Evolutionary conservation across 2,113 vertebrate genomes (phyloP).

Genomic region (Pygoscelis adeliae): DNA sequence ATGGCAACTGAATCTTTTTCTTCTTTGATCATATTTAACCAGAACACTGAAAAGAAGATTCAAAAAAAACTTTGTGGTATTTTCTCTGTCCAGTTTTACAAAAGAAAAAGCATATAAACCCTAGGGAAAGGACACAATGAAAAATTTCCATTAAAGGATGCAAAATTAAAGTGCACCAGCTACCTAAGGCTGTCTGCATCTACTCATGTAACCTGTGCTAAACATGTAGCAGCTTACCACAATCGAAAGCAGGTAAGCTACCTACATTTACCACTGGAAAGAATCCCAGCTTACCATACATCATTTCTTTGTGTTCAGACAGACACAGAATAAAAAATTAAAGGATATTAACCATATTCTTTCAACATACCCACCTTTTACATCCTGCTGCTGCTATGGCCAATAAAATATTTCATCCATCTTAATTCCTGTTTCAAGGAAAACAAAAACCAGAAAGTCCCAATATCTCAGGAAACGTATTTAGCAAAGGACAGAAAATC

Average conservation of each 20-base stretch:
- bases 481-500: not conserved
- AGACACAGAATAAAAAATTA: not conserved
- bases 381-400: not conserved
- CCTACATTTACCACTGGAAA: not conserved
- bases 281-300: not conserved
- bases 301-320: not conserved
- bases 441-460: not conserved
- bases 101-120: not conserved
- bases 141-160: not conserved
- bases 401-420: not conserved
- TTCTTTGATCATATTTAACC: not conserved
- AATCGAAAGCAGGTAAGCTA: not conserved
- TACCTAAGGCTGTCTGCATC: not conserved
- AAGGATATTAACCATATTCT: not conserved
- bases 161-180: not conserved
- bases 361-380: constrained; percentile 4
- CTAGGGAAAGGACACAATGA: not conserved
- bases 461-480: not conserved
- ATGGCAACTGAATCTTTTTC: not conserved
- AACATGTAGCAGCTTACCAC: not conserved
- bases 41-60: not conserved
- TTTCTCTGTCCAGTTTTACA: not conserved
- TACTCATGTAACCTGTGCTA: not conserved
- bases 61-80: not conserved
- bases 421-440: constrained; percentile 5